These are phyloP conservation scores for Xiphydria camelus DNA, from an alignment of 2,888 invertebrate species.

Conservation along the genomic window DNA sequence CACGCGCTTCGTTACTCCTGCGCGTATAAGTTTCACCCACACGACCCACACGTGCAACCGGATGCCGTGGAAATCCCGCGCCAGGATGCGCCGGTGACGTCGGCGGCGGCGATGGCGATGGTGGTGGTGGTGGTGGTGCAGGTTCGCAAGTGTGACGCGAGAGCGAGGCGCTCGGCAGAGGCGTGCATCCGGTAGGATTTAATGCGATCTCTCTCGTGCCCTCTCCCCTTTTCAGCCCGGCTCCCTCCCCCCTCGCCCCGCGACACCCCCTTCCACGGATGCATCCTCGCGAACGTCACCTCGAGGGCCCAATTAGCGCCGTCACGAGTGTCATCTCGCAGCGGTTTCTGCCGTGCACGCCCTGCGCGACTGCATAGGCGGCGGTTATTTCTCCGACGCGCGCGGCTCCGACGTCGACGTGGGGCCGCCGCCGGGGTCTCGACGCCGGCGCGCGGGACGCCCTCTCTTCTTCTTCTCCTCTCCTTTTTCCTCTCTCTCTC, in stretches of 20 bases:
- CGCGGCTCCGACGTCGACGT: neutral
- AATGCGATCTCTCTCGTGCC: conserved; percentile 41
- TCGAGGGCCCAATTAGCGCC: conserved; percentile 58
- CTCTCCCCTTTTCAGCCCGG: conserved; percentile 6
- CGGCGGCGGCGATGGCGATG: too few species aligned
- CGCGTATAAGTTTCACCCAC: too few species aligned
- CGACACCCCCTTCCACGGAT: conserved; percentile 27
- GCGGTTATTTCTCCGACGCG: conserved; percentile 21
- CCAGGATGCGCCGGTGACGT: too few species aligned
- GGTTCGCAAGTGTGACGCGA: too few species aligned
- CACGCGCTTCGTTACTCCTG: too few species aligned
- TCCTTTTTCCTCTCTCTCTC: conserved; percentile 15
- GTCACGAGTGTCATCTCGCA: conserved; percentile 54
- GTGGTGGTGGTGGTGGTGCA: too few species aligned
- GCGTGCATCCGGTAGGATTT: conserved; percentile 49
- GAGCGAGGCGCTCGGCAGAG: conserved; percentile 31
- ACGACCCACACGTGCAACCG: too few species aligned
- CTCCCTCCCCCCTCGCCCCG: conserved; percentile 2
- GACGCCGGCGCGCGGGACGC: neutral
- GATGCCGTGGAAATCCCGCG: too few species aligned
- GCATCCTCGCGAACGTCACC: conserved; percentile 41
- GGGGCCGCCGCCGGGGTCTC: neutral
- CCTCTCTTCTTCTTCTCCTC: conserved; percentile 3
- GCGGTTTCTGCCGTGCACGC: conserved; percentile 51
- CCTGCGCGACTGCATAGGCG: conserved; percentile 53